A percentile compares a stretch with the other conserved stretches of the same genome.
These are phyloP conservation scores for Euwallacea similis DNA, from an alignment of 1,140 invertebrate genomes.

Conservation along the genomic window DNA sequence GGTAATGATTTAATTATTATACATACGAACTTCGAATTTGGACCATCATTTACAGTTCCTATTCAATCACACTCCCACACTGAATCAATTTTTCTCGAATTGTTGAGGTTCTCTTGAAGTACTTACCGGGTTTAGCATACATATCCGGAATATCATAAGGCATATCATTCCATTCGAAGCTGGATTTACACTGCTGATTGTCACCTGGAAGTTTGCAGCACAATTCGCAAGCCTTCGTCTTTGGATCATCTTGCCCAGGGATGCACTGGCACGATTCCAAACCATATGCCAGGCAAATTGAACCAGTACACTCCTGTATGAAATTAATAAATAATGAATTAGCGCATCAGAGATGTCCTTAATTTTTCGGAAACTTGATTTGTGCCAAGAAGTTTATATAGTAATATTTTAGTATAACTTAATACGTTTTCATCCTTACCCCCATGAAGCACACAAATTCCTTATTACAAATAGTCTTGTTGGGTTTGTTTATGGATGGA, in stretches of 20 bases:
- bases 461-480: constrained; percentile 92
- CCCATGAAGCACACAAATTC: constrained; percentile 95
- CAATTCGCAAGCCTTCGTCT: constrained; percentile 85
- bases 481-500: constrained; percentile 87
- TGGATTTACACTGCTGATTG: constrained; percentile 78
- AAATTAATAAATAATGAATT: neutral
- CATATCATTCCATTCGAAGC: constrained; percentile 85
- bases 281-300: constrained; percentile 89
- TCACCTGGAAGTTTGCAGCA: constrained; percentile 88
- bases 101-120: no score
- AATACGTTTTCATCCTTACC: constrained; percentile 58
- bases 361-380: neutral
- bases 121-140: constrained; percentile 79
- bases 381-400: neutral
- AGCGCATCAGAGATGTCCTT: neutral
- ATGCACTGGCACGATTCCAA: constrained; percentile 95
- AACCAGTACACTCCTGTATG: constrained; percentile 83
- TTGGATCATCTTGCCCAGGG: constrained; percentile 69
- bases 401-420: no score
- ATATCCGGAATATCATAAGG: constrained; percentile 90
- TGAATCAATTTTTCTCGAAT: neutral
- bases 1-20: no score
- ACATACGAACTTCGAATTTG: no score
- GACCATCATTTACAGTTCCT: no score
- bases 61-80: neutral